Evolutionary conservation across 2,888 invertebrate genomes (phyloP), one percentile per base, ranked within the genome.

Genomic region (Cinara cedri): DNA sequence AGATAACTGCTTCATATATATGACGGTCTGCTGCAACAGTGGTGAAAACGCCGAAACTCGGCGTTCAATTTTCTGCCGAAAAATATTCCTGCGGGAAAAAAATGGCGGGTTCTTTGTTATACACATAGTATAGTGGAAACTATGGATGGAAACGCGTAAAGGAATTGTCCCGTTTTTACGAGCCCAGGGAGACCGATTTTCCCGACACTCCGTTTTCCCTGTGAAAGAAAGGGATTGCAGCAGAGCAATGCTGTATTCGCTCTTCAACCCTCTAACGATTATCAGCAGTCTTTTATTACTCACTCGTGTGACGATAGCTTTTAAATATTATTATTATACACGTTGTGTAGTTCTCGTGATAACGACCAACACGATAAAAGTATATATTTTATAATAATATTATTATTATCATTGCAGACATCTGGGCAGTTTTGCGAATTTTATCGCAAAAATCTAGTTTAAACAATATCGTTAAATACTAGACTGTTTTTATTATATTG

Each of bases 141-240:
- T 42, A 51, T 24, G 54, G 42, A 63, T 55, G n/a, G n/a, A 54
- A 54, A 34, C 34, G 66, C 14, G 66, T 66, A 68, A 55, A 76
- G n/a, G 55, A 66, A 66, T 24, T 19, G 66, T 34, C 60, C 57
- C 51, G 60, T 60, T 78, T 34, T 78, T 70, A 78, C 21, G 78
- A 78, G 68, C 60, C 78, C 68, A n/a, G 13, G 2, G 78, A 78
- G 78, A 78, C 70, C 78, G 68, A 78, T 70, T 76, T 34, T 54
- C 49, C 13, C 21, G 68, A 49, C 42, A 24, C 57, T 66, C 26
- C 14, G n/a, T 55, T 76, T 54, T 54, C 11, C 26, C 10, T 34
- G 34, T 6, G 49, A 66, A 66, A 70, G 34, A 60, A 70, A 60
- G 60, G 57, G 51, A 70, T 51, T 57, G 55, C 9, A 34, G 6